These are phyloP conservation scores for Hydrocynus forskahlii DNA, from an alignment of 2,797 vertebrate species.

Conservation along the genomic window DNA sequence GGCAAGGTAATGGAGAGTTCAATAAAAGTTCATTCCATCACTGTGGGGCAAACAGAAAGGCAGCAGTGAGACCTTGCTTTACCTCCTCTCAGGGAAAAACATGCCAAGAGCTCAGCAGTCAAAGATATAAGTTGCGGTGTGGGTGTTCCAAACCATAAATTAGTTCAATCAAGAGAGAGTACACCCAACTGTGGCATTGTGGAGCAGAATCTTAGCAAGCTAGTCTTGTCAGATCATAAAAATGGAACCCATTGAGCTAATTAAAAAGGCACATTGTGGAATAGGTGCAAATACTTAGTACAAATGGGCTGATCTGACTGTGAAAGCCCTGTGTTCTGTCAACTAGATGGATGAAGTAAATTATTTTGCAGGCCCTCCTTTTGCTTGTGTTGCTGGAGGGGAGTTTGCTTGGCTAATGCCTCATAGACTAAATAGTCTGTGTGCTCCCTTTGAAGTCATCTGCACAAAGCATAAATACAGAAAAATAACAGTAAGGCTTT, in stretches of 20 bases:
- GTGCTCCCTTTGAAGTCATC: not conserved
- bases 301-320: not conserved
- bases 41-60: not conserved
- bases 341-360: too few species aligned
- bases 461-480: too few species aligned
- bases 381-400: not conserved
- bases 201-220: not conserved
- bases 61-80: not conserved
- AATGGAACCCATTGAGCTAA: not conserved
- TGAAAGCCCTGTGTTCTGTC: not conserved
- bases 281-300: not conserved
- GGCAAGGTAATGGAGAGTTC: not conserved
- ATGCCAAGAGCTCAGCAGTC: not conserved
- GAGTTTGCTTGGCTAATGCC: too few species aligned
- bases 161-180: not conserved
- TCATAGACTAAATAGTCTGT: not conserved
- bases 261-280: slow-evolving; percentile 6
- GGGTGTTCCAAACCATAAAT: not conserved
- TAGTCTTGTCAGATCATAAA: not conserved
- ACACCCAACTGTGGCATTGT: not conserved
- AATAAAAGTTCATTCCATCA: not conserved
- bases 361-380: not conserved
- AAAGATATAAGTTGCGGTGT: not conserved
- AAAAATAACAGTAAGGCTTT: not conserved
- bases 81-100: not conserved